Evolutionary conservation across 64 coral and sea anemone genomes (phyloP), one percentile per base, ranked within the genome.

Genomic region (Cladopsammia gracilis): DNA sequence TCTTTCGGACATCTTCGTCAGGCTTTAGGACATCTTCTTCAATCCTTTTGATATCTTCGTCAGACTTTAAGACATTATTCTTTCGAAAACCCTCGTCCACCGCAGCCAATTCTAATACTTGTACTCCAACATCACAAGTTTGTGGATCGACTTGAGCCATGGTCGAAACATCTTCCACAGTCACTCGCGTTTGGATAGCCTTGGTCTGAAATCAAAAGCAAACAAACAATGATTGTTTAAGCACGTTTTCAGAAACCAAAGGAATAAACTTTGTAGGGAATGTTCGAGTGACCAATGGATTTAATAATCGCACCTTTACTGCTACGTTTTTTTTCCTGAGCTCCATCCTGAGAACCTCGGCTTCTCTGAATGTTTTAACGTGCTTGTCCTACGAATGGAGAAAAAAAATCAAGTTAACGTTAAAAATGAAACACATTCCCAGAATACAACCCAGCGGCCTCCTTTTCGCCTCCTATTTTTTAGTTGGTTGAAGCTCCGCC

Each of bases 161-260:
- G 2, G 66, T 73, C 3, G 66, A 87, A 18, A 68, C 54, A 66
- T 87, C 48, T 34, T 73, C 25, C 48, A 58, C 60, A 4, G 7
- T 25, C 4, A 58, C 64, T 11, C 54, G 25, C 53, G 89, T 69
- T 82, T 91, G 89, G 23, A 80, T 73, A 22, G 77, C 62, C 76
- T 83, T 91, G 6, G 53, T 48, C 89, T 83, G 25, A 68, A 13
- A 42, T 56, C 3, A 34, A 71, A 54, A 47, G 25, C 6, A 19
- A 52, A 53, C 9, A 65, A 82, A 71, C 4, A 19, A 56, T 56
- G 68, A 25, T 24, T 18, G 2, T 16, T 69, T 54, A 11, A 34
- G 34, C 34, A 34, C 0, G 4, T 18, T 66, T 84, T 25, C 60
- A 3, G n/a, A 60, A 42, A 79, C 48, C 20, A 20, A 78, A 54